Evolutionary conservation across 2,113 vertebrate genomes (phyloP), one percentile per base, ranked within the genome.

Genomic region (Cryptomyrus ogoouensis): DNA sequence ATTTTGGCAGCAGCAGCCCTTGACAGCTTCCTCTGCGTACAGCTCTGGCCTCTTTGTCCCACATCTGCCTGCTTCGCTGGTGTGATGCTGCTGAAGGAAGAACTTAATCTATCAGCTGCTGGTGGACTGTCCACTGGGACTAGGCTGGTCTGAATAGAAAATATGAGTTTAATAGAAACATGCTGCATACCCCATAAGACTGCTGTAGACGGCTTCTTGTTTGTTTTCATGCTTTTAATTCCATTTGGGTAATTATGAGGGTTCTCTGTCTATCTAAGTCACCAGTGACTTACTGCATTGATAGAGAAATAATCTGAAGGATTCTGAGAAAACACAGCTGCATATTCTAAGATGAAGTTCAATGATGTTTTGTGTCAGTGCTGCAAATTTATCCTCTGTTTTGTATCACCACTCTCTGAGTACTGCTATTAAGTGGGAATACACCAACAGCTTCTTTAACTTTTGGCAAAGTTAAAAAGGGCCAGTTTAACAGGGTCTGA

Each of bases 1-100:
- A 88, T 88, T 88, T 88, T 88, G 35, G 87, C 87, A 52, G 85
- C 46, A 62, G 35, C 27, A 66, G 56, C 35, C 87, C 39, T 21
- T 88, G 39, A 87, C 12, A 31, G 50, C 31, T 49, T 87, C 31
- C 50, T 35, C 49, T 53, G 50, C 31, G 10, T 49, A 27, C 27
- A 53, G 27, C 50, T 31, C 47, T n/a, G 50, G 49, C 27, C 85
- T 53, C 49, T 53, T 52, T 53, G 85, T 53, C 49, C 85, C 85
- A 87, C 50, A 87, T 87, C 85, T 87, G 85, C 39, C 44, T 52
- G 85, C 24, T 31, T 27, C 3, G 12, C 83, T 50, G 10, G 24
- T 50, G 13, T 35, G 49, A n/a, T 50, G 27, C 50, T 53, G 85
- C 27, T 53, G 27, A 87, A n/a, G 85, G 49, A 87, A 35, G n/a